These are phyloP conservation scores for Lagria hirta DNA, from an alignment of 2,888 invertebrate genomes.

Conservation along the genomic window DNA sequence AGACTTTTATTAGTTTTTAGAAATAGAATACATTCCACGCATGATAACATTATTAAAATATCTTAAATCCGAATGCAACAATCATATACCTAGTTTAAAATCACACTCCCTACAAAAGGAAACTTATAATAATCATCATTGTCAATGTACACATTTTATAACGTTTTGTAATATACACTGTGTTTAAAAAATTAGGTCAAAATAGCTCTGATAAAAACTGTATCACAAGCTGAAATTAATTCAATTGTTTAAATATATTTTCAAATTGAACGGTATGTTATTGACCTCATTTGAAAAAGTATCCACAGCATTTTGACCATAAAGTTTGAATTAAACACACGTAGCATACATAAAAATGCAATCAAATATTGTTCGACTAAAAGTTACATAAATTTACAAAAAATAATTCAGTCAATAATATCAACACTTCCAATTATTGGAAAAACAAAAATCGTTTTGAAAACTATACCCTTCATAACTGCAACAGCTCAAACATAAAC, in stretches of 20 bases:
- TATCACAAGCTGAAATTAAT: no score
- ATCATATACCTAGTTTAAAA: slow-evolving; percentile 34
- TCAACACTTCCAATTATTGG: slow-evolving; percentile 31
- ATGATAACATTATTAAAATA: slow-evolving; percentile 50
- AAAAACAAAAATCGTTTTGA: slow-evolving; percentile 18
- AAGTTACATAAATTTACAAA: slow-evolving; percentile 29
- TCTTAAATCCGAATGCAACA: slow-evolving; percentile 44
- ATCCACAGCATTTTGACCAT: no score
- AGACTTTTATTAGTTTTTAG: no score
- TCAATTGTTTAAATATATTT: no score
- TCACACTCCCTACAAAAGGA: slow-evolving; percentile 26
- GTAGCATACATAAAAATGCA: slow-evolving; percentile 19
- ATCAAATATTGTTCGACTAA: slow-evolving; percentile 23
- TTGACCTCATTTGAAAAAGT: no score
- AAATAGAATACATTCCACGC: slow-evolving; percentile 52
- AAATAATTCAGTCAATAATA: slow-evolving; percentile 36
- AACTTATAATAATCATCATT: slow-evolving; percentile 16
- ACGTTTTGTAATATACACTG: slow-evolving; percentile 28
- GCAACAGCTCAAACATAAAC: background rate
- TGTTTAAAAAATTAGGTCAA: slow-evolving; percentile 21
- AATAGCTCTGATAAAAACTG: no score
- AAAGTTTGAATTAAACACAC: no score
- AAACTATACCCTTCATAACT: slow-evolving; percentile 3
- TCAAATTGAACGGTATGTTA: no score
- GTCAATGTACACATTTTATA: slow-evolving; percentile 13